Evolutionary conservation across 1,140 invertebrate genomes (phyloP), one percentile per base, ranked within the genome.

Genomic region (Gerris buenoi): DNA sequence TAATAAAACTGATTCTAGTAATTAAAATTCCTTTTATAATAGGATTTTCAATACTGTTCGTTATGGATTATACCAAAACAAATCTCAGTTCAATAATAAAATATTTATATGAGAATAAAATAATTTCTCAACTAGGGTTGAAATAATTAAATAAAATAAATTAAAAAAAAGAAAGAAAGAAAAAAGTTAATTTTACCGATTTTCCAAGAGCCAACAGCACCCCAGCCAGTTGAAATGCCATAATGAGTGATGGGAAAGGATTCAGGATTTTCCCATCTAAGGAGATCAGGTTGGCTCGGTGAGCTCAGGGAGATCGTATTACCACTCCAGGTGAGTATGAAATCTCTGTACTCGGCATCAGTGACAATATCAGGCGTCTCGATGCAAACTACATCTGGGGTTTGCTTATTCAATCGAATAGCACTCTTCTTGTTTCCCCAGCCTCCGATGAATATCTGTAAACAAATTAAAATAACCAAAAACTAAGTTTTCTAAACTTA

Each of bases 161-260:
- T 61, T 15, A 61, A 5, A 15, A 61, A 15, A 13, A 15, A 61
- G 5, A 10, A 68, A 89, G 88, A n/a, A n/a, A n/a, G n/a, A n/a
- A n/a, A n/a, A n/a, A n/a, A n/a, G n/a, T n/a, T n/a, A n/a, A n/a
- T n/a, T n/a, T 60, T 86, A 81, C 91, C 88, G 72, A 93, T 83
- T 26, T 86, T 79, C 90, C 90, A 93, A 33, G 85, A 82, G n/a
- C 90, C 90, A 66, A 75, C 78, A 0, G 90, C 85, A 25, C 90
- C 90, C 89, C 89, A 93, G 59, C 88, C 89, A 59, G 90, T 93
- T 76, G 88, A 88, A 15, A 92, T 83, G 58, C 89, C 90, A 25
- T 89, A 86, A 74, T 87, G 85, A 67, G 81, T 81, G 26, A 91
- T 81, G 0, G 79, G 79, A 72, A 89, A 84, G 0, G 84, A 81